Evolutionary conservation across 2,797 vertebrate genomes (phyloP).

Genomic region (Cyclopterus lumpus): DNA sequence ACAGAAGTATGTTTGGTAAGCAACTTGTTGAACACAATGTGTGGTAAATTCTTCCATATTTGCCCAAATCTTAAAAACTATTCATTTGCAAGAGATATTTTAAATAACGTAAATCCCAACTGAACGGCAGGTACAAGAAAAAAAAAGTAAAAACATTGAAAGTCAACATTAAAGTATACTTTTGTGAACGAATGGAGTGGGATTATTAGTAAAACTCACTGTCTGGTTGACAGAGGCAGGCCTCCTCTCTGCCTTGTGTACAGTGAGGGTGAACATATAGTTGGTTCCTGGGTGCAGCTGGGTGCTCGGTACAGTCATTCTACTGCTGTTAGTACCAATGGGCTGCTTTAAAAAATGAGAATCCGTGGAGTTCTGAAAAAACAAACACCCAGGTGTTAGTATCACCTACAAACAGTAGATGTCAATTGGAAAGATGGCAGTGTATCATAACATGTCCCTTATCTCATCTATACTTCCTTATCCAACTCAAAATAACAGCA

Average conservation of each 20-base stretch:
- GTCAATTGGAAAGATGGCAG: background rate
- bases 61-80: background rate
- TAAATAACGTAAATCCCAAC: background rate
- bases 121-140: background rate
- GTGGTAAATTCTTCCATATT: background rate
- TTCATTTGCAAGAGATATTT: background rate
- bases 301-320: constrained; percentile 59
- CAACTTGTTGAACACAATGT: background rate
- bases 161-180: background rate
- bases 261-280: constrained; percentile 80
- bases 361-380: constrained; percentile 61
- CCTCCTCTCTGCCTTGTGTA: constrained; percentile 76
- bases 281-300: constrained; percentile 59
- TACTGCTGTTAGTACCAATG: constrained; percentile 50
- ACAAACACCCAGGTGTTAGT: constrained; percentile 21
- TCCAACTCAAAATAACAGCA: background rate
- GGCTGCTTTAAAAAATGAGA: constrained; percentile 24
- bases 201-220: constrained; percentile 64
- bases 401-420: background rate
- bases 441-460: background rate
- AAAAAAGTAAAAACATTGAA: background rate
- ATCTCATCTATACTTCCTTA: background rate
- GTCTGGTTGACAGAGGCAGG: constrained; percentile 75
- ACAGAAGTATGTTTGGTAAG: background rate
- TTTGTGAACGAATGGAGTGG: background rate